These are phyloP conservation scores for Chloroceryle amazona DNA, from an alignment of 2,797 vertebrate species.

Conservation along the genomic window DNA sequence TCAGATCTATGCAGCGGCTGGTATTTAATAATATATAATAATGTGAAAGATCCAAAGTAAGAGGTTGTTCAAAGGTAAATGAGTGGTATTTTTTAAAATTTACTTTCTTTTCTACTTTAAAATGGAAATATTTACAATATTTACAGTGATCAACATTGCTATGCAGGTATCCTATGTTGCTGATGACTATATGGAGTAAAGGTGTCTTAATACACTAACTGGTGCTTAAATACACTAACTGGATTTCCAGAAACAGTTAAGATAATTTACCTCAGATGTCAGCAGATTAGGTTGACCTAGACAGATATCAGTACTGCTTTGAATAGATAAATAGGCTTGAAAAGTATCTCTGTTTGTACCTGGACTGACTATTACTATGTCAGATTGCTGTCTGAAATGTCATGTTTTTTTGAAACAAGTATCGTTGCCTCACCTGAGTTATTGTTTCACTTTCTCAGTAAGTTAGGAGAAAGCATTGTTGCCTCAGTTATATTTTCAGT, in stretches of 20 bases:
- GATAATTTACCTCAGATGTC: not conserved
- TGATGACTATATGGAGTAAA: not conserved
- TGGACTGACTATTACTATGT: not conserved
- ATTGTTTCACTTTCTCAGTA: not conserved
- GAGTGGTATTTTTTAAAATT: not conserved
- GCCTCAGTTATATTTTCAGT: no score
- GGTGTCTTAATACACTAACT: not conserved
- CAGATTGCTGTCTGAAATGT: not conserved
- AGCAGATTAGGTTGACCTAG: not conserved
- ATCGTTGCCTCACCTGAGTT: not conserved
- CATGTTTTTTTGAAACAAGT: not conserved
- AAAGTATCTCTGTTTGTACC: not conserved
- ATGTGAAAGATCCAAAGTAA: no score
- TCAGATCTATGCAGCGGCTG: not conserved
- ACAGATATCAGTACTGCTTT: not conserved
- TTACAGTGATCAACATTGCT: not conserved
- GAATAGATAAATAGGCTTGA: no score
- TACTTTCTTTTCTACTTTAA: not conserved
- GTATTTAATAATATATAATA: not conserved
- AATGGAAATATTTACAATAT: not conserved
- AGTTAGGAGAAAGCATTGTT: not conserved
- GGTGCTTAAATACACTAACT: not conserved
- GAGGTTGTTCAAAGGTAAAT: not conserved
- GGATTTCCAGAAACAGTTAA: not conserved
- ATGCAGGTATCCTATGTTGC: not conserved